A percentile compares a stretch with the other conserved stretches of the same genome.
phyloP scores from a whole-genome alignment of 2,888 invertebrate species.

The Conus canariensis region DNA sequence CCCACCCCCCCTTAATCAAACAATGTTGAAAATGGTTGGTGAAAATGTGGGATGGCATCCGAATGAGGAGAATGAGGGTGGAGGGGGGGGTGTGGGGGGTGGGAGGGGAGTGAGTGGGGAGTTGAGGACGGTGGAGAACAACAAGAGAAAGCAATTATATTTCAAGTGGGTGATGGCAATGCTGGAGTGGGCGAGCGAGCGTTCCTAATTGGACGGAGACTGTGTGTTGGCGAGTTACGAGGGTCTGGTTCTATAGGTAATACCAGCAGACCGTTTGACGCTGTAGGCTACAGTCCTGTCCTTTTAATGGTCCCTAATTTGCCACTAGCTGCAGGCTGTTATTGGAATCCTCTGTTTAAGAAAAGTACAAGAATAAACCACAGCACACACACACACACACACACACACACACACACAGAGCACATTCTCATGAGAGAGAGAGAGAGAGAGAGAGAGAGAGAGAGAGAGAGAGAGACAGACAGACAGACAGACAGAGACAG shows the following conservation, averaged over 20 bases:
- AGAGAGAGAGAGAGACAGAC: too few species aligned
- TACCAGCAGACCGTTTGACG: neutral
- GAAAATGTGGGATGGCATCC: neutral
- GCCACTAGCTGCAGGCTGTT: constrained; percentile 8
- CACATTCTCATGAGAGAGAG: too few species aligned
- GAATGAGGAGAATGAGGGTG: neutral
- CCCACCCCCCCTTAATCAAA: neutral
- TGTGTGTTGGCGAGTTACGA: neutral
- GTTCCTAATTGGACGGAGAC: too few species aligned
- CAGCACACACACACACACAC: too few species aligned
- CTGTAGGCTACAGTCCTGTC: neutral
- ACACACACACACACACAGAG: too few species aligned
- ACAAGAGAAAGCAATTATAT: constrained; percentile 18
- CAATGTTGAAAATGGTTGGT: neutral
- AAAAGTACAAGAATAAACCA: too few species aligned
- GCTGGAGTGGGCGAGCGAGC: neutral
- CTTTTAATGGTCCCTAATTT: neutral
- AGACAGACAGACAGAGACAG: too few species aligned
- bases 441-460: too few species aligned
- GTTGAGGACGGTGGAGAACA: neutral
- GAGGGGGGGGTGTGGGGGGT: neutral
- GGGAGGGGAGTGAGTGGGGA: neutral
- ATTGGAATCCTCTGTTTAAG: neutral
- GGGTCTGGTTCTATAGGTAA: neutral
- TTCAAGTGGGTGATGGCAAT: neutral